Base-by-base conservation (phyloP, 1,140 invertebrate genomes). In the Argopecten irradians region DNA sequence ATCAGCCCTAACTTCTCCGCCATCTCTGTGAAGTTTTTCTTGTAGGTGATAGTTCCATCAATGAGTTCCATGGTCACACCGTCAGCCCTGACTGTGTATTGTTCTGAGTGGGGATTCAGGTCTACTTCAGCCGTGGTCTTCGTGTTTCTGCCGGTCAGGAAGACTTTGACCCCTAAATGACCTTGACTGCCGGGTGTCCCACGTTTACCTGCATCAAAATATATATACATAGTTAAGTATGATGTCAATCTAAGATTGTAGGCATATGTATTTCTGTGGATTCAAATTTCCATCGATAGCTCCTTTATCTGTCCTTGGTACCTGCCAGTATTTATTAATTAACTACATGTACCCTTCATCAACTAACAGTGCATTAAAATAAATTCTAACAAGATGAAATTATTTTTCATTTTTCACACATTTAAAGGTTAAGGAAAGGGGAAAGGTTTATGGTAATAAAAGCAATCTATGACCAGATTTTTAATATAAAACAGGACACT, bases 1-100 rank as follows among this genome's bases (percentile, higher is more conserved):
- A 92, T 89, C 41, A 95, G 41, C 34, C 92, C 94, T 3, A 95
- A 86, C 82, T 94, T 91, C 88, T 95, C 94, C 0, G 92, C 93
- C 5, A 94, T 93, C 83, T 92, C 90, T 84, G 88, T 89, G n/a
- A 41, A 85, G 46, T 86, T 71, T 34, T 86, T 86, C n/a, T 83
- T 28, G 32, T 88, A 71, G 22, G 36, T 55, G 9, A 91, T 87
- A 36, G 83, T 88, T 8, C 90, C 90, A 71, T 84, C 82, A 16
- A 84, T 86, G 19, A 91, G 33, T 46, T 91, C 87, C 16, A 91
- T 82, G 0, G 88, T 85, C 13, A 87, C 85, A 28, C 86, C 86
- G 32, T 34, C 83, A 71, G 87, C 28, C 2, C 19, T 85, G 46
- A 91, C 88, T 39, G 43, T 86, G 83, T 88, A 91, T 19, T 88